Evolutionary conservation across 2,113 vertebrate species (phyloP).

Genomic region (Nothoprocta perdicaria): DNA sequence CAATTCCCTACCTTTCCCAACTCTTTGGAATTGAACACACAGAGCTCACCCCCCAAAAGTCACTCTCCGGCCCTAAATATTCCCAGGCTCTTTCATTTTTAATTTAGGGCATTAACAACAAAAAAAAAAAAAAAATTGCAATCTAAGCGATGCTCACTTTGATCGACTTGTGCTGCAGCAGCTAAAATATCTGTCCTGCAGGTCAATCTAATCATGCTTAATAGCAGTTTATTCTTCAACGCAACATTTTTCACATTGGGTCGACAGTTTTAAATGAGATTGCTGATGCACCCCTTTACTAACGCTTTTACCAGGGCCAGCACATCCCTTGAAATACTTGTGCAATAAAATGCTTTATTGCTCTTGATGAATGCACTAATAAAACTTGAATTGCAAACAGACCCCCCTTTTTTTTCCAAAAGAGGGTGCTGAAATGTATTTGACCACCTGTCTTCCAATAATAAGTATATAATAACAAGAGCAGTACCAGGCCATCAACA

Average conservation of each 20-base stretch:
- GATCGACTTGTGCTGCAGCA: conserved; percentile 67
- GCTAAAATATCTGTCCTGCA: conserved; percentile 69
- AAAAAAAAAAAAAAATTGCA: conserved; percentile 32
- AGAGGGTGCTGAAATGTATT: not conserved
- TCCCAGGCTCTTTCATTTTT: conserved; percentile 34
- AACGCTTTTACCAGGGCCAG: conserved; percentile 56
- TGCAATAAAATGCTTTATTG: conserved; percentile 68
- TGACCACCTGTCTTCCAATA: conserved; percentile 26
- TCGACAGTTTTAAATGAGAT: conserved; percentile 71
- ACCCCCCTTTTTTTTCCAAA: not conserved
- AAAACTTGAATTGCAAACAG: conserved; percentile 53
- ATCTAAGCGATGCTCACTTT: conserved; percentile 54
- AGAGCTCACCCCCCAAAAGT: conserved; percentile 22
- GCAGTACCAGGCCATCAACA: not conserved
- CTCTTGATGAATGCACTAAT: conserved; percentile 44
- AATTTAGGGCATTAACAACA: conserved; percentile 45
- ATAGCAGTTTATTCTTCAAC: conserved; percentile 72
- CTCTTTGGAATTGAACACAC: fast-evolving
- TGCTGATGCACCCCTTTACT: conserved; percentile 60
- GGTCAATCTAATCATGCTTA: conserved; percentile 75
- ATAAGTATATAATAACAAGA: conserved; percentile 10
- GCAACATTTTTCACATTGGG: conserved; percentile 66
- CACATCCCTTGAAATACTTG: conserved; percentile 53
- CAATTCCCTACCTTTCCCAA: not conserved
- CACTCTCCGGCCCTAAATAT: conserved; percentile 33